Evolutionary conservation across 2,888 invertebrate genomes (phyloP).

Genomic region (Troilus luridus): DNA sequence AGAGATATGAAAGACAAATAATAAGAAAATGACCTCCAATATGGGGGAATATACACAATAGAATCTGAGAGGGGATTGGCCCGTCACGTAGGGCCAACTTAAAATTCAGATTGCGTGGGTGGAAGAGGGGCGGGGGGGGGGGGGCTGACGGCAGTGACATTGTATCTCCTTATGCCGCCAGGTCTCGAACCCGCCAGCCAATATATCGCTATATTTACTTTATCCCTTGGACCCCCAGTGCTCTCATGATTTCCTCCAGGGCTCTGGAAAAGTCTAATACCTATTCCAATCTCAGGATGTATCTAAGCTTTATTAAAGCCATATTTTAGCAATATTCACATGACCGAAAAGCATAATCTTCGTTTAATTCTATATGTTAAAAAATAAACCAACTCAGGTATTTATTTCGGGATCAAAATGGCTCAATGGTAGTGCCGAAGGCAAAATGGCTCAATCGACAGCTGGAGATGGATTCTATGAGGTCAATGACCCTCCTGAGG

Average conservation of each 20-base stretch:
- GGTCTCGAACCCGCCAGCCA: slow-evolving; percentile 24
- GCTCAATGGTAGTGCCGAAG: no score
- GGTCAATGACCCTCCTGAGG: no score
- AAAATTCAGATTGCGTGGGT: slow-evolving; percentile 16
- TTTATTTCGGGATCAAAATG: no score
- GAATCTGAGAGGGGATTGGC: slow-evolving; percentile 14
- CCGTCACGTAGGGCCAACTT: slow-evolving; percentile 24
- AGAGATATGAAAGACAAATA: background rate
- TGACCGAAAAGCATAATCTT: no score
- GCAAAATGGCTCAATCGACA: no score
- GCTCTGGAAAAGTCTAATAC: background rate
- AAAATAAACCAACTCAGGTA: no score
- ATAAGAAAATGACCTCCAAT: background rate
- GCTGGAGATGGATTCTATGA: no score
- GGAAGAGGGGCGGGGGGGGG: background rate
- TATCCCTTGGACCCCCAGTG: background rate
- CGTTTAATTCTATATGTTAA: background rate
- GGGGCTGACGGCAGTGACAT: slow-evolving; percentile 29
- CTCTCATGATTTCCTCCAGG: background rate
- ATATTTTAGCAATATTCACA: no score
- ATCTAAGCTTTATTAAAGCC: background rate
- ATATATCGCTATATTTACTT: slow-evolving; percentile 33
- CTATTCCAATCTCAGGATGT: background rate
- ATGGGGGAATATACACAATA: background rate
- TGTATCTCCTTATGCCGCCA: slow-evolving; percentile 18